Percentiles rank a stretch among this genome's conserved stretches.
phyloP scores from a whole-genome alignment of 2,888 invertebrate genomes.

The Acronicta alni region DNA sequence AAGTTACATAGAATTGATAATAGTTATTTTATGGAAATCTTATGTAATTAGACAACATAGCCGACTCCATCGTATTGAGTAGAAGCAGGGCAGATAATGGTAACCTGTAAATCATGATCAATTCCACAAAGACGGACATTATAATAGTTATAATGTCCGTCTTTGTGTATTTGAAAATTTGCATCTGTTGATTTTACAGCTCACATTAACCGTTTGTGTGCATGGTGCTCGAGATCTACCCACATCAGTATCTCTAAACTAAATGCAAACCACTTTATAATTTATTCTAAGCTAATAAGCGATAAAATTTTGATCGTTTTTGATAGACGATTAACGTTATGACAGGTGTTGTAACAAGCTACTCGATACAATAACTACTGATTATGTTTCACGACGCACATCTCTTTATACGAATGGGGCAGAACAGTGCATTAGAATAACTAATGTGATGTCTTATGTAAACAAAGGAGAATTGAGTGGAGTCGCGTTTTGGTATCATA shows the following conservation, averaged over 20 bases:
- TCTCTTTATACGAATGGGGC: constrained; percentile 1
- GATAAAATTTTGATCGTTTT: constrained; percentile 39
- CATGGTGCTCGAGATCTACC: constrained; percentile 23
- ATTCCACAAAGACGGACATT: too few species aligned
- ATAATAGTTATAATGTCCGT: too few species aligned
- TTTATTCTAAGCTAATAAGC: constrained; percentile 42
- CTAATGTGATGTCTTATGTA: constrained; percentile 10
- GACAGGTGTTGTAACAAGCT: constrained; percentile 23
- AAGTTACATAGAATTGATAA: too few species aligned
- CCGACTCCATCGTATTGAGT: too few species aligned
- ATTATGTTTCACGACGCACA: constrained; percentile 21
- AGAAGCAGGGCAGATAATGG: too few species aligned
- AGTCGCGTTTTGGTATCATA: too few species aligned
- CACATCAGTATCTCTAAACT: constrained; percentile 25
- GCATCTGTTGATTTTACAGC: constrained; percentile 16
- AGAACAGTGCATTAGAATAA: constrained; percentile 11
- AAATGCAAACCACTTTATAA: constrained; percentile 45
- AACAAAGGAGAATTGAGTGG: background rate
- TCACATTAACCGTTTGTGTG: constrained; percentile 33
- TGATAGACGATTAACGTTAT: constrained; percentile 39
- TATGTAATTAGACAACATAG: too few species aligned
- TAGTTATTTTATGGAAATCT: too few species aligned
- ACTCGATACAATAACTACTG: constrained; percentile 27
- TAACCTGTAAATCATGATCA: too few species aligned
- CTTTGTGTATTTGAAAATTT: too few species aligned